phyloP scores from a whole-genome alignment of 2,888 invertebrate genomes.

The Thelaira solivaga region DNA sequence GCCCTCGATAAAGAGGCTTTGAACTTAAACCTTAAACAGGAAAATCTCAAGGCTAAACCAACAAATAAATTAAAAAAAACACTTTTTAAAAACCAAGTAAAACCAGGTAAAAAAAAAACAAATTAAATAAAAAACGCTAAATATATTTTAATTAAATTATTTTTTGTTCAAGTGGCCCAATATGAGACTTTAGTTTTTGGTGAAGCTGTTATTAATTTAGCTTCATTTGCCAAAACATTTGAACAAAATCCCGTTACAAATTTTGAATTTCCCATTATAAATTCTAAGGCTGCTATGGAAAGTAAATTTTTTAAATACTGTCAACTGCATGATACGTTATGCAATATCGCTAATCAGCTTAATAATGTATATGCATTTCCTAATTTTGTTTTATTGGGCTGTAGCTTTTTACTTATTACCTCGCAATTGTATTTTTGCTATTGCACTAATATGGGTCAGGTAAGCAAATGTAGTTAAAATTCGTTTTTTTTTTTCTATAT shows the following conservation, averaged over 20 bases:
- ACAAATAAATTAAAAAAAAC: neutral
- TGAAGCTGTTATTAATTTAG: slow-evolving; percentile 10
- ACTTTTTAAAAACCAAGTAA: slow-evolving; percentile 45
- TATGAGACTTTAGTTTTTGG: neutral
- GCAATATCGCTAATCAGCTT: slow-evolving; percentile 73
- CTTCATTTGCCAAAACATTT: neutral
- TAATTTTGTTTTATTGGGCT: slow-evolving; percentile 75
- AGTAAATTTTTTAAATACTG: slow-evolving; percentile 73
- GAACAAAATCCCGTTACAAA: neutral
- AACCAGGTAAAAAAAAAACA: slow-evolving; percentile 2
- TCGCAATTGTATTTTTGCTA: slow-evolving; percentile 76
- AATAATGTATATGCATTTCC: slow-evolving; percentile 76
- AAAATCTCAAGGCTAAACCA: neutral
- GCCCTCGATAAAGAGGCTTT: slow-evolving; percentile 67
- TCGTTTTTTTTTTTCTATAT: neutral
- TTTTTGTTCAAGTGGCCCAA: neutral
- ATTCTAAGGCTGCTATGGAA: slow-evolving; percentile 69
- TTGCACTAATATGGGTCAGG: slow-evolving; percentile 72
- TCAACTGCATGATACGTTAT: slow-evolving; percentile 76
- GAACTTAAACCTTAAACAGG: slow-evolving; percentile 62
- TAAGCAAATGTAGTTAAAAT: slow-evolving; percentile 31
- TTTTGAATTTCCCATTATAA: slow-evolving; percentile 62
- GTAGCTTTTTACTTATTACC: slow-evolving; percentile 75
- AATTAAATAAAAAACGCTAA: too few species aligned
- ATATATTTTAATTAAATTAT: neutral